phyloP scores from a whole-genome alignment of 1,140 invertebrate species.

The Oreohelix idahoensis region DNA sequence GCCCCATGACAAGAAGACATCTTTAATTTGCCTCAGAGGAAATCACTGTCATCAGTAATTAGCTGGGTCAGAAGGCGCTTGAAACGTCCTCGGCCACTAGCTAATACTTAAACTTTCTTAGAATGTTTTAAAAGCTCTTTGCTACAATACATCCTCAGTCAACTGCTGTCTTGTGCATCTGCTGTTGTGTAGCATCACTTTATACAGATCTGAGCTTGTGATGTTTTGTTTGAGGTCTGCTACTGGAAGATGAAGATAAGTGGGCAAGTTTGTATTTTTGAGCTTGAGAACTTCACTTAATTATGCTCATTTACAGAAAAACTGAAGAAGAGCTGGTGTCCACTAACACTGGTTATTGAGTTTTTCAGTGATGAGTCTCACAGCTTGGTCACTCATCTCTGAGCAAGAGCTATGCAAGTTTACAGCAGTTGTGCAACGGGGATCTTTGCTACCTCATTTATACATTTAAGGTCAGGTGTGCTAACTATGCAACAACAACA shows the following conservation, averaged over 20 bases:
- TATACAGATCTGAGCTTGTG: background rate
- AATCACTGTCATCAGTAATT: conserved; percentile 31
- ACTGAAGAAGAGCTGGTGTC: too few species aligned
- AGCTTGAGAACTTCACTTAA: background rate
- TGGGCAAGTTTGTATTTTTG: background rate
- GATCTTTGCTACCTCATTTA: background rate
- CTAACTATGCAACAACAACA: background rate
- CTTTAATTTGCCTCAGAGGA: conserved; percentile 40
- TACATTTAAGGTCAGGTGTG: background rate
- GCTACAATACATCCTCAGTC: background rate
- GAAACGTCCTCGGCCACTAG: conserved; percentile 19
- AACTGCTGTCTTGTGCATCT: background rate
- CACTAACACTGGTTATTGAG: too few species aligned
- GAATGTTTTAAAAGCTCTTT: background rate
- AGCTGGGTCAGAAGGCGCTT: conserved; percentile 35
- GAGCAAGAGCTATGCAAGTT: background rate
- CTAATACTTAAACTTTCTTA: conserved; percentile 1
- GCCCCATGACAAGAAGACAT: conserved; percentile 41
- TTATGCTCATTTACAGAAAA: too few species aligned
- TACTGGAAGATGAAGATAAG: background rate
- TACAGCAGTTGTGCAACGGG: background rate
- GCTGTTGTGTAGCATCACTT: background rate
- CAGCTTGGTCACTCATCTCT: background rate
- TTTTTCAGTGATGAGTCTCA: background rate
- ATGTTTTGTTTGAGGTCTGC: background rate